Base-by-base conservation (phyloP, 2,797 vertebrate species). In the Danio kyathit region DNA sequence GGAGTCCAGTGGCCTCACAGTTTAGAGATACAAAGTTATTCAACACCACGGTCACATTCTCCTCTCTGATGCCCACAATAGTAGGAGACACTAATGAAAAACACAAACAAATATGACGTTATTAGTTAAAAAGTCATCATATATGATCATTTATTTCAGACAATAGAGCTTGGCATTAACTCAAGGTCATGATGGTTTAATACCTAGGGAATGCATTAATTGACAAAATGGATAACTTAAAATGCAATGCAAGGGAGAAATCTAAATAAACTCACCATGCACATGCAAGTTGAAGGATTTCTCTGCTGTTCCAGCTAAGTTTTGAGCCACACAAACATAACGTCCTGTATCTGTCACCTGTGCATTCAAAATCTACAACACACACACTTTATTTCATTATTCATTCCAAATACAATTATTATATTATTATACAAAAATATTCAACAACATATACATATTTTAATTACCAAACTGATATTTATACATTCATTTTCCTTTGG, bases 281-380 rank as follows among this genome's bases (percentile, higher is more conserved):
- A 99, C 94, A 17, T 99, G 96, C 64, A 99, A 93, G 87, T 98
- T 96, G 82, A 97, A 98, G 46, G 92, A 93, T 82, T 98, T 99
- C 82, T 98, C 96, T 79, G 95, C 93, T 73, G 92, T 97, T 85
- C 98, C 98, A 17, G 97, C 98, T 49, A 90, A 73, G 48, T 98
- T 99, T 87, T 96, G 95, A 60, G 96, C 96, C 76, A 95, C 67
- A 83, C 98, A 99, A 83, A 94, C 74, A 0, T 97, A 99, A 3
- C 96, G 96, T 3, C 97, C 97, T 0, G 96, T 98, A 83, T 99
- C 96, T 59, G 93, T 93, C 63, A 99, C 92, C 65, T 94, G 95
- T 77, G 95, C 93, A 75, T 91, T 94, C 74, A 90, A 82, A 89
- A 99, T 93, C 98, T 99, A 91, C 73, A 85, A 82, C n/a, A 79